Evolutionary conservation across 1,140 invertebrate genomes (phyloP).

Genomic region (Diuraphis noxia): DNA sequence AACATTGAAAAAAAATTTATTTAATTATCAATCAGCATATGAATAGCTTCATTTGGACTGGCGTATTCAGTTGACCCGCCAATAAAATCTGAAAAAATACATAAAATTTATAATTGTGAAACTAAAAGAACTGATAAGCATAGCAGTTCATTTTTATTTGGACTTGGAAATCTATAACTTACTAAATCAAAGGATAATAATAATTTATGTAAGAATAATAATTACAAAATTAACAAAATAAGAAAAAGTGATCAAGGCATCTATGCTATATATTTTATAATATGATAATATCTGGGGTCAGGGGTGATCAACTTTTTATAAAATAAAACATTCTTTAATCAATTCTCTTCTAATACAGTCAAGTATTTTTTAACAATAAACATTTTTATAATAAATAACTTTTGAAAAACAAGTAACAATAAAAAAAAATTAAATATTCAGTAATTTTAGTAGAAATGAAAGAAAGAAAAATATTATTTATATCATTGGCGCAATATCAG

Average conservation of each 20-base stretch:
- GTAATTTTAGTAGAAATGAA: no score
- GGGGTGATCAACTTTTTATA: background rate
- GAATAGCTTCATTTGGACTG: conserved; percentile 66
- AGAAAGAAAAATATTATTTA: no score
- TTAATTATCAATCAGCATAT: conserved; percentile 60
- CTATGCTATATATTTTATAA: no score
- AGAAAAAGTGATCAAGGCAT: no score
- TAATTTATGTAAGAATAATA: background rate
- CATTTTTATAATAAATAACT: no score
- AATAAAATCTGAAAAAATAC: conserved; percentile 57
- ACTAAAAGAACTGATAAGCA: background rate
- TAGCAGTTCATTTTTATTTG: background rate
- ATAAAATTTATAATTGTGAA: background rate
- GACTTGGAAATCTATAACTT: background rate
- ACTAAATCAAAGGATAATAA: background rate
- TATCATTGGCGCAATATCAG: no score
- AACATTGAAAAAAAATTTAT: background rate
- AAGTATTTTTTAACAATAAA: no score
- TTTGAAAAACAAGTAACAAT: no score
- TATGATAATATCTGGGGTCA: background rate
- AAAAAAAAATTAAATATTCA: no score
- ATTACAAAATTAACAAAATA: background rate
- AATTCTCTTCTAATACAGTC: no score
- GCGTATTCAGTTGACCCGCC: conserved; percentile 60
- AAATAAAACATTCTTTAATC: background rate